Evolutionary conservation across 2,113 vertebrate species (phyloP), one percentile per base, ranked within the genome.

Genomic region (Monarcha castaneiventris): DNA sequence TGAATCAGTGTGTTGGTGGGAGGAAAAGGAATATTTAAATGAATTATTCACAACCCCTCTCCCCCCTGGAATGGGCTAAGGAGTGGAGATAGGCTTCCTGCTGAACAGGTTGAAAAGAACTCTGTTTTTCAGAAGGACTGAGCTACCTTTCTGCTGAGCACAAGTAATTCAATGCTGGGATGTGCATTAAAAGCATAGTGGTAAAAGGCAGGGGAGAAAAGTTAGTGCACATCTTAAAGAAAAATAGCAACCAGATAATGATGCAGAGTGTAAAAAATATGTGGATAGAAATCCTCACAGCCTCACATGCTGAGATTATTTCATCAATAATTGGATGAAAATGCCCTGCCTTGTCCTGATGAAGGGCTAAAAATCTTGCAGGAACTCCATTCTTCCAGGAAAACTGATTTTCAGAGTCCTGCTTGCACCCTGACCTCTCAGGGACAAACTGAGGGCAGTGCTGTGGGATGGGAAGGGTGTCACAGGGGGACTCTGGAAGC

Each of bases 71-170:
- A 92, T 4, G 16, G 82, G 54, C 88, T 86, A 92, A 93, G 87
- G 92, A 90, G 76, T 73, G 55, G 67, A 92, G 86, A 80, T 72
- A 92, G 84, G 46, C 87, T 95, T 94, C 91, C 81, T 96, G 92
- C 90, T 96, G 92, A 94, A 97, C 86, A 95, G 90, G 90, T 93
- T 94, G 86, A 94, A 92, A 96, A 94, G 96, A 92, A 93, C 1
- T 15, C 78, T 93, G 75, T 44, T 93, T 86, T 94, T 97, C 88
- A 77, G 86, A 88, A 76, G 87, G 84, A 77, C 58, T 32, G 91
- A 94, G 89, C 43, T 61, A 94, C 64, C 73, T 63, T 93, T 96
- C 94, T 94, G 94, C 94, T 95, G 86, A 97, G 54, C 73, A 76
- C 29, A 72, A 93, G 94, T 93, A 96, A 95, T 95, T 89, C 87